Base-by-base conservation (phyloP, 2,113 vertebrate species). In the Amblyornis subalaris region DNA sequence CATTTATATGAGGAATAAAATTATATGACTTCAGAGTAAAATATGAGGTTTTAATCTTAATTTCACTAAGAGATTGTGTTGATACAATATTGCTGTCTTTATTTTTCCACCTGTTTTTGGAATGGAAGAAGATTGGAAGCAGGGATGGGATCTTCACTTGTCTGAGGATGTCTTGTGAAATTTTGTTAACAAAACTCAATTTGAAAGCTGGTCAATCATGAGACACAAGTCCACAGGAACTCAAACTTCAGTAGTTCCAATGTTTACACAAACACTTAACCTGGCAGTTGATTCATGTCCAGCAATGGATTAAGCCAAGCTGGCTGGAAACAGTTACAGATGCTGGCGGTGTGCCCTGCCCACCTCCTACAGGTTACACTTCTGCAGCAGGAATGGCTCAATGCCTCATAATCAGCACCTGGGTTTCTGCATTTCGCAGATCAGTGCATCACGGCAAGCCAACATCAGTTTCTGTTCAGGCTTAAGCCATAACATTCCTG, bases 301-400 rank as follows among this genome's bases (percentile, higher is more conserved):
- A 70, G 64, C 45, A 73, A 11, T 19, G 58, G 88, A 50, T 50
- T 36, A 38, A 31, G 28, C 66, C 29, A 26, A 21, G 26, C 20
- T 38, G 62, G 36, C 75, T 70, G 54, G 38, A 66, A 88, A 65
- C 45, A 73, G 81, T 50, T 86, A 38, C 8, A 42, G 82, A 6
- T 71, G 67, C 55, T 90, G 72, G 88, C 10, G 0, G 22, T 2
- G 45, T 0, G 62, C 88, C 94, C 90, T 89, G 54, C 78, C 53
- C 75, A 75, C 92, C 92, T 95, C 94, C 92, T 53, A 76, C 92
- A 79, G 92, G 82, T 69, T 89, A 19, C 28, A 3, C 55, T 91
- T n/a, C 66, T 65, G 14, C 89, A 85, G 70, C 73, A n/a, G 57
- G 73, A 53, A 69, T 88, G 92, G 90, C 88, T 88, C 81, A 26